Conservation (phyloP, 2,113 vertebrate species). For the Macrotis lagotis region DNA sequence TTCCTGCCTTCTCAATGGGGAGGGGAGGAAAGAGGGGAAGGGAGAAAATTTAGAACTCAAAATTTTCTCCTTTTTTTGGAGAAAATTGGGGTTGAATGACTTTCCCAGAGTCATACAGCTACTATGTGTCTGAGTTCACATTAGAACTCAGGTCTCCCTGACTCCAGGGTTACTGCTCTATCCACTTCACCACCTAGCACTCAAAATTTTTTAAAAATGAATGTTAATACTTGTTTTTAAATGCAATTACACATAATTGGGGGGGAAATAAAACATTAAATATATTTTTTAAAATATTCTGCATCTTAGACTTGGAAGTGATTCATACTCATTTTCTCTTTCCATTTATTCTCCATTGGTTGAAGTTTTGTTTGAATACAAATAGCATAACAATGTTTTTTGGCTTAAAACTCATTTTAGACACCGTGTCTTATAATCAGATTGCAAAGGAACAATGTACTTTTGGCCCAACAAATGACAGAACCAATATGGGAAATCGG, state of each 20-base stretch:
- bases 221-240: neutral
- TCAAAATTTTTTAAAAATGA: neutral
- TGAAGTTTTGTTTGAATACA: constrained; percentile 35
- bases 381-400: constrained; percentile 15
- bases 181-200: no score
- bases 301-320: constrained; percentile 7
- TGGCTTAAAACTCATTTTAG: neutral
- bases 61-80: no score
- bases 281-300: neutral
- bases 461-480: neutral
- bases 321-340: constrained; percentile 23
- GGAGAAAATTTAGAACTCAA: neutral
- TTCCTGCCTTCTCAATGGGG: neutral
- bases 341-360: neutral
- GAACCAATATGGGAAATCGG: neutral
- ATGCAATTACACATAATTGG: neutral
- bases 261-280: neutral
- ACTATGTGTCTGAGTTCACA: no score
- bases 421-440: neutral
- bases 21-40: neutral
- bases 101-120: no score
- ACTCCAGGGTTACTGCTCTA: no score
- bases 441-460: neutral
- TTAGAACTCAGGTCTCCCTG: no score
- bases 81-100: no score